Percentiles rank a stretch among this genome's conserved stretches.
These are phyloP conservation scores for Cryptotis parvus DNA, from an alignment of 2,113 vertebrate genomes.

Conservation along the genomic window DNA sequence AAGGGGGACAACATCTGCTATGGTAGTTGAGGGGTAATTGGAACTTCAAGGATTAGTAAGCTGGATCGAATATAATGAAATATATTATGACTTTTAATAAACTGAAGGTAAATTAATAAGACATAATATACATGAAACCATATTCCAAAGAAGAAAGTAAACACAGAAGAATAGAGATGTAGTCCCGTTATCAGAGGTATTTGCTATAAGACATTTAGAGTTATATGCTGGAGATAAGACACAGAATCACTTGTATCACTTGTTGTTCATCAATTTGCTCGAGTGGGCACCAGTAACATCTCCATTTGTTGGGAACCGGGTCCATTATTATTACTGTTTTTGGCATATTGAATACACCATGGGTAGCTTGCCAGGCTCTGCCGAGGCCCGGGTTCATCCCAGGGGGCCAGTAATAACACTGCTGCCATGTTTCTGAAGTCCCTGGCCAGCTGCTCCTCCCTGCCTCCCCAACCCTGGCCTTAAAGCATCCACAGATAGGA, in stretches of 20 bases:
- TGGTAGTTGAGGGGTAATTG: rapidly evolving
- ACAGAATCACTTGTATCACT: no score
- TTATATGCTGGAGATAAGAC: not conserved
- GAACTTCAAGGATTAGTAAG: not conserved
- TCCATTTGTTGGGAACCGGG: no score
- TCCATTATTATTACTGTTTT: no score
- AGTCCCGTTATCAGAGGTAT: not conserved
- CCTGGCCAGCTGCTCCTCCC: not conserved
- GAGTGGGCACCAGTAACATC: no score
- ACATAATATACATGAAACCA: not conserved
- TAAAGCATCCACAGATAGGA: not conserved
- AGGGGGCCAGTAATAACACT: no score
- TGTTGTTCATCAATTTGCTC: no score
- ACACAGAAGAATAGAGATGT: not conserved
- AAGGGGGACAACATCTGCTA: rapidly evolving
- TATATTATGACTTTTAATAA: not conserved
- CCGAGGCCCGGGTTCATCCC: no score
- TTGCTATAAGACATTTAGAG: not conserved
- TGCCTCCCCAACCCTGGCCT: not conserved
- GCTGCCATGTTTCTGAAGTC: not conserved
- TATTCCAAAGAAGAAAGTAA: not conserved
- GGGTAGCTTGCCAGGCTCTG: no score
- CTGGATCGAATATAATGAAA: not conserved
- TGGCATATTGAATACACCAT: no score
- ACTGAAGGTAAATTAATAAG: not conserved